Conservation (phyloP, 23 tunicate genomes). For the Trididemnum clinides region DNA sequence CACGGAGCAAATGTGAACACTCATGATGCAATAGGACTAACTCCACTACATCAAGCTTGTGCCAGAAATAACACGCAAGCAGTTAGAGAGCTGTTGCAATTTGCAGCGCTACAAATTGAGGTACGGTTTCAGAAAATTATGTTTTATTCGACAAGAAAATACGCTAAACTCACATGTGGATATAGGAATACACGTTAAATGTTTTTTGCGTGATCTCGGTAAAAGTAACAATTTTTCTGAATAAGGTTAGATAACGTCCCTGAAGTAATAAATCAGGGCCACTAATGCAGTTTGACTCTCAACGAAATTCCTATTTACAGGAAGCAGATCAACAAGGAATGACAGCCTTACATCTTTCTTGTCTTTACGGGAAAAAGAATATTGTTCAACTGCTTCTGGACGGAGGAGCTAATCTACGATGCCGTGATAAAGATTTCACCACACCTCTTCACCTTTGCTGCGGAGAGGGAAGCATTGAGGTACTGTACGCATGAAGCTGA, state of each 20-base stretch:
- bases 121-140: not conserved
- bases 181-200: too few relatives aligned
- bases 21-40: slow-evolving; percentile 90
- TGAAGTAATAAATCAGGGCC: too few relatives aligned
- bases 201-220: too few relatives aligned
- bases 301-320: too few relatives aligned
- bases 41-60: slow-evolving; percentile 96
- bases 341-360: slow-evolving; percentile 86
- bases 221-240: too few relatives aligned
- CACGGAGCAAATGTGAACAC: slow-evolving; percentile 91
- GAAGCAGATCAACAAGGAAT: slow-evolving; percentile 88
- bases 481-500: not conserved
- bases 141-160: too few relatives aligned
- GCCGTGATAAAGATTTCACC: slow-evolving; percentile 88
- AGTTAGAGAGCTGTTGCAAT: slow-evolving; percentile 78
- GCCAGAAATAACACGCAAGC: slow-evolving; percentile 76
- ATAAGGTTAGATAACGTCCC: too few relatives aligned
- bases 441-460: slow-evolving; percentile 90
- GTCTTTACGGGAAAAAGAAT: slow-evolving; percentile 60
- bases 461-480: slow-evolving; percentile 84
- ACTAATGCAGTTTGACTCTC: too few relatives aligned
- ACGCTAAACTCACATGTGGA: too few relatives aligned
- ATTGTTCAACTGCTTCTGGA: slow-evolving; percentile 74
- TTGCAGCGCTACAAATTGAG: not conserved
- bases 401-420: slow-evolving; percentile 68